These are phyloP conservation scores for Xiphophorus hellerii DNA, from an alignment of 2,113 vertebrate species.

Conservation along the genomic window DNA sequence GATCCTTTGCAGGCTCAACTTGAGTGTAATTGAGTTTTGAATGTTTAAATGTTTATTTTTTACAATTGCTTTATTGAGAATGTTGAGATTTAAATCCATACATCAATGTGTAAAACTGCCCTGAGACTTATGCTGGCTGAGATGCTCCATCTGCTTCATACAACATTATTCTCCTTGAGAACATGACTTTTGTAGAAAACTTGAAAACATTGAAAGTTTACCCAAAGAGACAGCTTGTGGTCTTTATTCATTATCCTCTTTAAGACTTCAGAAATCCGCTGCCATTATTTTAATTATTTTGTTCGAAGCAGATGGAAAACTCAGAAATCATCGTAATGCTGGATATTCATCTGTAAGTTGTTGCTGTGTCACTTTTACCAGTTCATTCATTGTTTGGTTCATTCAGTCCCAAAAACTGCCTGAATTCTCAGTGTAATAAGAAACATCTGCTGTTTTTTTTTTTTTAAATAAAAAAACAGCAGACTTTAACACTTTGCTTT, in stretches of 20 bases:
- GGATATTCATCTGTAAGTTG: slow-evolving; percentile 25
- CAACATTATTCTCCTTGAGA: background rate
- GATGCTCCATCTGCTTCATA: slow-evolving; percentile 7
- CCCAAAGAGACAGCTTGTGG: background rate
- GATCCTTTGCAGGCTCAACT: background rate
- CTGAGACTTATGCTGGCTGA: background rate
- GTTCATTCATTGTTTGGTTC: background rate
- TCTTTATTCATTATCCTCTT: background rate
- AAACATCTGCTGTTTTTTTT: slow-evolving; percentile 44
- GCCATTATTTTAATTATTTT: background rate
- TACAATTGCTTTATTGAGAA: background rate
- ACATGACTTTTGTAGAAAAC: background rate
- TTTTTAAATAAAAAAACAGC: background rate
- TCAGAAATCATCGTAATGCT: slow-evolving; percentile 32
- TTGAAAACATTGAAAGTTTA: background rate
- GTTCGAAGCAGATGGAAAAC: background rate
- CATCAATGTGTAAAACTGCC: slow-evolving; percentile 14
- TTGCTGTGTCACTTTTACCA: slow-evolving; percentile 7
- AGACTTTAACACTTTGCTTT: slow-evolving; percentile 16
- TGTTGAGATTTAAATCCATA: background rate
- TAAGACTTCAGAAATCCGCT: background rate
- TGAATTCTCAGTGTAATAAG: slow-evolving; percentile 15
- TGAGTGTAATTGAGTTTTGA: background rate
- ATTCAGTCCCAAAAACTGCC: slow-evolving; percentile 9
- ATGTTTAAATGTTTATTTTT: background rate